Percentiles rank a stretch among this genome's conserved stretches.
Evolutionary conservation across 1,140 invertebrate species (phyloP).

Genomic region (Drosophila aff.): DNA sequence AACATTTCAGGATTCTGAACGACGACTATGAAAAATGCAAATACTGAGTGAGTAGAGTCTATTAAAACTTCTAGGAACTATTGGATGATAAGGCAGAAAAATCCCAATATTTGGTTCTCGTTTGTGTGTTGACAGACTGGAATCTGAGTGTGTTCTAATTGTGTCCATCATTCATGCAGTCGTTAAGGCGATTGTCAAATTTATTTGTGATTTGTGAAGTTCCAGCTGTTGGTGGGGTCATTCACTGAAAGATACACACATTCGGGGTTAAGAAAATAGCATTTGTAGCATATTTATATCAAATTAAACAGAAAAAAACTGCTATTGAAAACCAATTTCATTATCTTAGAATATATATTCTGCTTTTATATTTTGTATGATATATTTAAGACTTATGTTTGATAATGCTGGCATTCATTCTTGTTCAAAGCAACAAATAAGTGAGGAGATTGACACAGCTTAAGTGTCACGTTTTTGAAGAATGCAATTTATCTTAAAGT

Average conservation of each 20-base stretch:
- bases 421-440: background rate
- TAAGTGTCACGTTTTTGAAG: conserved; percentile 17
- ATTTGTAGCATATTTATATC: no score
- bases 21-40: conserved; percentile 17
- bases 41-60: conserved; percentile 46
- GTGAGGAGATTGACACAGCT: background rate
- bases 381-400: background rate
- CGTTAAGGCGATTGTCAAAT: conserved; percentile 62
- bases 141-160: conserved; percentile 55
- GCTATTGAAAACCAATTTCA: no score
- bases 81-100: conserved; percentile 6
- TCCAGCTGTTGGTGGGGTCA: conserved; percentile 47
- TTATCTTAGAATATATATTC: no score
- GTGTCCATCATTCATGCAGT: conserved; percentile 63
- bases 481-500: conserved; percentile 7
- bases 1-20: conserved; percentile 33
- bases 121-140: conserved; percentile 28
- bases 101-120: conserved; percentile 14
- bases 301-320: no score
- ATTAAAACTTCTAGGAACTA: background rate
- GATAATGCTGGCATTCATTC: background rate
- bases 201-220: conserved; percentile 56
- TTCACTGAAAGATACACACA: background rate
- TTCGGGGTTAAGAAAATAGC: background rate
- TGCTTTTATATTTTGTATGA: background rate